A percentile compares a stretch with the other conserved stretches of the same genome.
Evolutionary conservation across 2,888 invertebrate genomes (phyloP).

Genomic region (Drosophila buzzatii): DNA sequence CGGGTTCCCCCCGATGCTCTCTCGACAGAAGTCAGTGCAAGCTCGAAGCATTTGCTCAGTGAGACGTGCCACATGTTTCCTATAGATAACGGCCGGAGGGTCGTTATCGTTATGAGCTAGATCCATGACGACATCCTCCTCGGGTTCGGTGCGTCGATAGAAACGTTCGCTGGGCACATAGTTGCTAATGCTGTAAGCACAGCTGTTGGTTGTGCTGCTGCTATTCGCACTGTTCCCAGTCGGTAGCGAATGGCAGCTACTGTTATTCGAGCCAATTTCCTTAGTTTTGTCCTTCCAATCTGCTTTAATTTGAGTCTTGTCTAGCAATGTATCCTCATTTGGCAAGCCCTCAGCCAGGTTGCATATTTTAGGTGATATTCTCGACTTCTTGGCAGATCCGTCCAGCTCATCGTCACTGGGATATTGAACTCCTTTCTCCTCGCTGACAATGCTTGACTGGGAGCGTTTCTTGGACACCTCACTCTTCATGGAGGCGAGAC

Average conservation of each 20-base stretch:
- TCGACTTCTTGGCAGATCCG: not conserved
- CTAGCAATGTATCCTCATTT: slow-evolving; percentile 29
- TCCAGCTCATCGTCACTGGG: slow-evolving; percentile 49
- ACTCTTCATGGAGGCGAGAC: not conserved
- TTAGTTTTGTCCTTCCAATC: slow-evolving; percentile 18
- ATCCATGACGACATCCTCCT: slow-evolving; percentile 6
- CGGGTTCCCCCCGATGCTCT: not conserved
- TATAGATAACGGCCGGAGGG: not conserved
- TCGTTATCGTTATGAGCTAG: not conserved
- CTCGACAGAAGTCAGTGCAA: slow-evolving; percentile 17
- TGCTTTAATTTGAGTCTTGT: slow-evolving; percentile 33
- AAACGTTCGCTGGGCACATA: slow-evolving; percentile 54
- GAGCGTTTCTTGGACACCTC: slow-evolving; percentile 21
- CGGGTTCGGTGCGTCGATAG: slow-evolving; percentile 44
- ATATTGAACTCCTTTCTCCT: slow-evolving; percentile 51
- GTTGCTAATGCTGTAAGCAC: slow-evolving; percentile 27
- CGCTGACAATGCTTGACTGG: slow-evolving; percentile 30
- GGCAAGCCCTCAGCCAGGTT: slow-evolving; percentile 30
- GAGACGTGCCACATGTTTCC: slow-evolving; percentile 43
- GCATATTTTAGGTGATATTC: slow-evolving; percentile 2
- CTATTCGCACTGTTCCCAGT: not conserved
- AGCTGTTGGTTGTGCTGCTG: slow-evolving; percentile 13
- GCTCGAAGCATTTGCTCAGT: slow-evolving; percentile 43
- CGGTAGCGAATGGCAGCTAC: slow-evolving; percentile 17
- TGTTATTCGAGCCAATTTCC: slow-evolving; percentile 12